phyloP scores from a whole-genome alignment of 2,888 invertebrate genomes.

The Ectemnius continuus region DNA sequence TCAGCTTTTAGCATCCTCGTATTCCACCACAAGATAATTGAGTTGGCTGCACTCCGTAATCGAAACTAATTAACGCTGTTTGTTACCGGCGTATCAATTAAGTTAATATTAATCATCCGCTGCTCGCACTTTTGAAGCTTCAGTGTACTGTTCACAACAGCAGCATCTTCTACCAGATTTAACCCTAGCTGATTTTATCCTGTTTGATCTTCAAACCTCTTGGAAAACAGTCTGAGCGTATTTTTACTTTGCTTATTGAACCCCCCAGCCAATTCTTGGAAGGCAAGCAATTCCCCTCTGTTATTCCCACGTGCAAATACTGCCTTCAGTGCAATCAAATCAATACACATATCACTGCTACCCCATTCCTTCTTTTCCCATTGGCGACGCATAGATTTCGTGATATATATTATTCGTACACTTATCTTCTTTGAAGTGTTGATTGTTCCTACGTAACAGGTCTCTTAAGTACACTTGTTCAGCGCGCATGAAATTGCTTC shows the following conservation, averaged over 20 bases:
- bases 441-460: too few relatives aligned
- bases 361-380: too few relatives aligned
- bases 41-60: conserved; percentile 27
- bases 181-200: background rate
- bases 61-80: conserved; percentile 29
- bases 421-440: too few relatives aligned
- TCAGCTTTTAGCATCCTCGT: background rate
- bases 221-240: background rate
- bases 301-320: background rate
- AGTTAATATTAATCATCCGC: conserved; percentile 18
- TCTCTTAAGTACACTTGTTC: too few relatives aligned
- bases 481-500: too few relatives aligned
- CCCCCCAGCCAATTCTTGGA: background rate
- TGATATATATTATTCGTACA: too few relatives aligned
- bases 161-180: background rate
- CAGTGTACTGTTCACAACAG: background rate
- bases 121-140: conserved; percentile 1
- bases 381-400: too few relatives aligned
- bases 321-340: too few relatives aligned
- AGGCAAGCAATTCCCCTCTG: background rate
- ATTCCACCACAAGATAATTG: conserved; percentile 20
- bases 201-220: background rate
- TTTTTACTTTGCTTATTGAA: background rate
- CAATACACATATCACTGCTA: too few relatives aligned
- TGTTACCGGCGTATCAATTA: background rate